Evolutionary conservation across 1,140 invertebrate genomes (phyloP), one percentile per base, ranked within the genome.

Genomic region (Atta colombica): DNA sequence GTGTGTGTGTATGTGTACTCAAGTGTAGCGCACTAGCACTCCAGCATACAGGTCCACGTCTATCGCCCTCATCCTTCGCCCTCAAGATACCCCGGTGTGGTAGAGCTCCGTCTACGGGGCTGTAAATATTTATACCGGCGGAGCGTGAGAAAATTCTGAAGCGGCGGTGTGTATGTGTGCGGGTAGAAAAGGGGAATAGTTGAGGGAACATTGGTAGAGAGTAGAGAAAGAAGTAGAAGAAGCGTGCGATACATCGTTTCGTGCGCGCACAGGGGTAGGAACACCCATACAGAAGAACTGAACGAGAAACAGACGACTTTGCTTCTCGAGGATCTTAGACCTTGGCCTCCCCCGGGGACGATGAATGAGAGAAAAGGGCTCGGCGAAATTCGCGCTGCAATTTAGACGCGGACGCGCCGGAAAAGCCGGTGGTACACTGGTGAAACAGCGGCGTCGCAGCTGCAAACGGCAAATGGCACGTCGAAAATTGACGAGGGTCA

Each of bases 121-220:
- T 89, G 90, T 91, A 91, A 91, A 91, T 91, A 91, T 91, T 91
- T 91, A 91, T 91, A 91, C 85, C 88, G 55, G 5, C 88, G 80
- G 90, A 91, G 85, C 90, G 90, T 91, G 90, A 91, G 90, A 91
- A 91, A 91, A 89, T 87, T 91, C 72, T 91, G 69, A 91, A 91
- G 81, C 77, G 80, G 85, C 81, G 90, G 49, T 45, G 14, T 28
- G 39, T 72, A 10, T 45, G 82, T 49, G 65, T 25, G 55, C 4
- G 21, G 31, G 45, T n/a, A 4, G 39, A 14, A 78, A 78, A 39
- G 21, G 35, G 14, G 18, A 7, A 21, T n/a, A 18, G 45, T 16
- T 16, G 49, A 12, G 21, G 16, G 60, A 58, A 35, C 18, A 12
- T 14, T 28, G 60, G 45, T 45, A 12, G 51, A 35, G 63, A 63